A percentile compares a stretch with the other conserved stretches of the same genome.
These are phyloP conservation scores for Scaptodrosophila latifasciaeformis DNA, from an alignment of 2,888 invertebrate species.

Conservation along the genomic window DNA sequence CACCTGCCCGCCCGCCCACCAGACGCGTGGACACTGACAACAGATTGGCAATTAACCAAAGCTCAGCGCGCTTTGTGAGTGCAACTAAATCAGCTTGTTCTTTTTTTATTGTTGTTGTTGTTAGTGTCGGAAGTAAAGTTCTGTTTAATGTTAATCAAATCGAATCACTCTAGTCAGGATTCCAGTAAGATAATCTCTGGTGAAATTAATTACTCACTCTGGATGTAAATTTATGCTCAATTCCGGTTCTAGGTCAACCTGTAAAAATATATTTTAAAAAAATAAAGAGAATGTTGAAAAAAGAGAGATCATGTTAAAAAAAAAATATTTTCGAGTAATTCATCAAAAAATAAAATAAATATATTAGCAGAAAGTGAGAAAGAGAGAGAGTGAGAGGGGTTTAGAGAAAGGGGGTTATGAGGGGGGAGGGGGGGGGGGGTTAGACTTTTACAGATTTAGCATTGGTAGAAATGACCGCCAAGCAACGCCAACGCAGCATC, in stretches of 20 bases:
- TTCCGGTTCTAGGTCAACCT: slow-evolving; percentile 88
- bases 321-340: neutral
- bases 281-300: slow-evolving; percentile 11
- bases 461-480: too few species aligned
- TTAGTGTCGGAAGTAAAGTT: too few species aligned
- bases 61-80: neutral
- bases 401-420: slow-evolving; percentile 38
- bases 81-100: too few species aligned
- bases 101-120: neutral
- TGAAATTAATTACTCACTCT: slow-evolving; percentile 86
- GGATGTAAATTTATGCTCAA: slow-evolving; percentile 84
- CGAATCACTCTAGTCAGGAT: too few species aligned
- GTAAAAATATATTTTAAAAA: slow-evolving; percentile 75
- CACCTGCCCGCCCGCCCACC: neutral
- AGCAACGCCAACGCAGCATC: slow-evolving; percentile 47
- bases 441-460: neutral
- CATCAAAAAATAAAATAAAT: neutral
- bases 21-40: too few species aligned
- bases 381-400: neutral
- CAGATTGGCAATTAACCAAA: too few species aligned
- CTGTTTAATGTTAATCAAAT: too few species aligned
- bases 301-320: neutral
- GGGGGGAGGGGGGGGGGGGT: slow-evolving; percentile 36
- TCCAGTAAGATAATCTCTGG: slow-evolving; percentile 39
- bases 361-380: slow-evolving; percentile 3